Percentiles rank a stretch among this genome's conserved stretches.
These are phyloP conservation scores for Tethya wilhelma DNA, from an alignment of 37 sponge, comb jelly and placozoan genomes.

Conservation along the genomic window DNA sequence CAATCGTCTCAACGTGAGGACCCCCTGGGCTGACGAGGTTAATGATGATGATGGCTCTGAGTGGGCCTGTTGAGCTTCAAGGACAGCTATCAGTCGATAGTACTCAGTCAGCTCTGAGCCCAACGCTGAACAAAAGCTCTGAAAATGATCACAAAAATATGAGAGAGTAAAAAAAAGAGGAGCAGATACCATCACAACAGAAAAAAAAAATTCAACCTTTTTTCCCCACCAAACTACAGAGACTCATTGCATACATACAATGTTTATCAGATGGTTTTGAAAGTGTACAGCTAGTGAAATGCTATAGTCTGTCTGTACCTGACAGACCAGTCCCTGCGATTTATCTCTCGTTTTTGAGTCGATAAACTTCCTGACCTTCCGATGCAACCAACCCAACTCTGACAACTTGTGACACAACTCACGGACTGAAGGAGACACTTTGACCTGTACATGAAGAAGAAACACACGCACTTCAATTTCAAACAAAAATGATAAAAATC, in stretches of 20 bases:
- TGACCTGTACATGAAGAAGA: constrained; percentile 36
- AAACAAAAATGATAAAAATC: too few species aligned
- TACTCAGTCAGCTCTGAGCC: constrained; percentile 90
- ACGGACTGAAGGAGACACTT: constrained; percentile 51
- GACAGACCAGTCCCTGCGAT: constrained; percentile 78
- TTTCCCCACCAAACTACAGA: not conserved
- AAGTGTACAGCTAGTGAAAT: not conserved
- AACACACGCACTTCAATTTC: too few species aligned
- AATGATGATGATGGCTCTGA: not conserved
- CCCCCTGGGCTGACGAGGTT: not conserved
- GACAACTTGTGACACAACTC: constrained; percentile 86
- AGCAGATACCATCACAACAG: not conserved
- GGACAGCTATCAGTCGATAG: constrained; percentile 90
- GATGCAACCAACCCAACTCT: constrained; percentile 95
- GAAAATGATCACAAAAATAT: constrained; percentile 1
- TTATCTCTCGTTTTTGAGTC: constrained; percentile 48
- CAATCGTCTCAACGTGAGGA: constrained; percentile 86
- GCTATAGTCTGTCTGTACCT: constrained; percentile 58
- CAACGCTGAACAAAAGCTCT: constrained; percentile 95
- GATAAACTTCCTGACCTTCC: constrained; percentile 70
- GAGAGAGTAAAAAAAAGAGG: not conserved
- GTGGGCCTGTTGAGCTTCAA: constrained; percentile 79
- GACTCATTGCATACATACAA: not conserved
- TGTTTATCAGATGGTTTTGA: not conserved
- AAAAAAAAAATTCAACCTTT: not conserved